Evolutionary conservation across 2,888 invertebrate species (phyloP), one percentile per base, ranked within the genome.

Genomic region (Athalia rosae): DNA sequence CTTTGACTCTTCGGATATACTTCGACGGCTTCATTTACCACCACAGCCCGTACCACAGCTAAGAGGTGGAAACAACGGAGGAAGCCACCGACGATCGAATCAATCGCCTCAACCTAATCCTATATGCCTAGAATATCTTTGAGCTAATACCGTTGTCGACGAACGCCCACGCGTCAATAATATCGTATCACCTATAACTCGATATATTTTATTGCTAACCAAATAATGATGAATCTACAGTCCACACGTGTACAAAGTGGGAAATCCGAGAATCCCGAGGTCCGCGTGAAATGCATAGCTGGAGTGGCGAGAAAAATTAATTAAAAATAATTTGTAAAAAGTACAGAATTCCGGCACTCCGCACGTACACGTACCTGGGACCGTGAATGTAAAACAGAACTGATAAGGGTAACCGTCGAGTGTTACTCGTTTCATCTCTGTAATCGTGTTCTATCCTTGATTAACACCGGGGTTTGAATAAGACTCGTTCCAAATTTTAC

Each of bases 71-170:
- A 71, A 64, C 15, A 64, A 47, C 13, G 58, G n/a, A 45, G 56
- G 71, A 71, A 71, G 71, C 71, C 71, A 43, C 43, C 71, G 58
- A 71, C 71, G 71, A 71, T 56, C 56, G 13, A 56, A 58, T 58
- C 71, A 71, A 58, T 71, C 71, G 71, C 43, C 58, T 71, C 71
- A 71, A 71, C 58, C n/a, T 71, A 43, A 71, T 71, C 56, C 71
- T 15, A 45, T 71, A 45, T 71, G 4, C 15, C 58, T 71, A 45
- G 45, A 15, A 43, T 58, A 58, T 71, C 56, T 71, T 7, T 69
- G 3, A 15, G 41, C 41, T 69, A n/a, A 53, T 69, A 41, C 67
- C 6, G 41, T 56, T 53, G 53, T n/a, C 13, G 15, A 11, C 13
- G 7, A 56, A 53, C 48, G 43, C 69, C 53, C 53, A 50, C 13